Percentiles rank a stretch among this genome's conserved stretches.
These are phyloP conservation scores for Campoletis sonorensis DNA, from an alignment of 1,140 invertebrate species.

Conservation along the genomic window DNA sequence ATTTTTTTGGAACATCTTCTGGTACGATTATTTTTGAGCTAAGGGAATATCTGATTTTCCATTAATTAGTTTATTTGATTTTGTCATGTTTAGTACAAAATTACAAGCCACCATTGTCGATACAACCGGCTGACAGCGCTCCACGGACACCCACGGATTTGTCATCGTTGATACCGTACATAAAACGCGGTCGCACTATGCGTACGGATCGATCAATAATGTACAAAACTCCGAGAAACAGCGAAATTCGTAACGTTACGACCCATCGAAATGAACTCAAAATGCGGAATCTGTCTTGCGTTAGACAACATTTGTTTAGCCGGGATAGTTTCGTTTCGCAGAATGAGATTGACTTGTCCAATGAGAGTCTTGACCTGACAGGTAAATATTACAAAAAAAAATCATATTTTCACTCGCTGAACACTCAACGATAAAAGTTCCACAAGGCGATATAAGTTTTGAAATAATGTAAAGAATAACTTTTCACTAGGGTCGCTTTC, in stretches of 20 bases:
- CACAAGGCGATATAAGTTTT: too few species aligned
- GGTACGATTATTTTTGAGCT: too few species aligned
- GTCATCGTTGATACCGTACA: slow-evolving; percentile 71
- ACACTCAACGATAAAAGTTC: too few species aligned
- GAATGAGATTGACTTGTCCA: slow-evolving; percentile 59
- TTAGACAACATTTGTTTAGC: slow-evolving; percentile 74
- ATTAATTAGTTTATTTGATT: too few species aligned
- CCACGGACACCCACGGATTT: slow-evolving; percentile 62
- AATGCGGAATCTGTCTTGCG: slow-evolving; percentile 61
- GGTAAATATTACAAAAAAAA: slow-evolving; percentile 57
- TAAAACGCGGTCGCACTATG: slow-evolving; percentile 69
- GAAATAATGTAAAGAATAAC: too few species aligned
- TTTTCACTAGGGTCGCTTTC: too few species aligned
- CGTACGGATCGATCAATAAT: slow-evolving; percentile 71
- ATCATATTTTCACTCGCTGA: neutral
- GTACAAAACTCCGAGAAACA: slow-evolving; percentile 70
- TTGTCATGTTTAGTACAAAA: slow-evolving; percentile 65
- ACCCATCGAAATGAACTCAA: slow-evolving; percentile 50
- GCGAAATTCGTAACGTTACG: slow-evolving; percentile 43
- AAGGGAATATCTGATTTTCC: too few species aligned
- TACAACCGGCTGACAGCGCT: slow-evolving; percentile 68
- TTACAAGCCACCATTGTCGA: slow-evolving; percentile 69
- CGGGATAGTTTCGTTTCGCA: slow-evolving; percentile 67
- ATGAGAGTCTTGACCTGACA: slow-evolving; percentile 69
- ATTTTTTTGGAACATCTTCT: too few species aligned